These are phyloP conservation scores for Emydocephalus ijimae DNA, from an alignment of 2,113 vertebrate species.

Conservation along the genomic window DNA sequence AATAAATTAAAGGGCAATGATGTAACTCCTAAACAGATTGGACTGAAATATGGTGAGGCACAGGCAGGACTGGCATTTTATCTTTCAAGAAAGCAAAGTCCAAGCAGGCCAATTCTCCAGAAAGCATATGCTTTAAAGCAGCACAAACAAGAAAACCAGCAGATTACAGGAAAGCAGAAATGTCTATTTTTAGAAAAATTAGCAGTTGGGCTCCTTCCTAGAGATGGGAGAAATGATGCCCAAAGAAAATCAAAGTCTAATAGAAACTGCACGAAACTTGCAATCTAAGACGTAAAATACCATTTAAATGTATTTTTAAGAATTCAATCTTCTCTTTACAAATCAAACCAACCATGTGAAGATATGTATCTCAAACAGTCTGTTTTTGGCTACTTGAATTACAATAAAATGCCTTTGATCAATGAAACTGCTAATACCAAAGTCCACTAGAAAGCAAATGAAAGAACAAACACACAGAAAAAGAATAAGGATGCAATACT, in stretches of 20 bases:
- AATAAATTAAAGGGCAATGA: neutral
- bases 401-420: neutral
- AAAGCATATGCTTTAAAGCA: neutral
- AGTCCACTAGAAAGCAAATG: neutral
- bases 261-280: neutral
- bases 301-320: neutral
- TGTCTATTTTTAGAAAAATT: neutral
- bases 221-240: neutral
- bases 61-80: neutral
- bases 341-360: neutral
- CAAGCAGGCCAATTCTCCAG: neutral
- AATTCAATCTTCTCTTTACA: neutral
- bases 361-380: neutral
- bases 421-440: neutral
- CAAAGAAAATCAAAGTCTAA: neutral
- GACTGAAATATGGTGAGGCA: neutral
- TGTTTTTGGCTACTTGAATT: neutral
- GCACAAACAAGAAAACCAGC: neutral
- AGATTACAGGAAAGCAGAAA: neutral
- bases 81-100: neutral
- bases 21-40: neutral
- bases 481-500: neutral
- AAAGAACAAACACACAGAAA: neutral
- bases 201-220: neutral
- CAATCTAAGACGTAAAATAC: neutral